Percentiles rank a stretch among this genome's conserved stretches.
Conservation (phyloP, 2,888 invertebrate genomes). For the Clanis bilineata region DNA sequence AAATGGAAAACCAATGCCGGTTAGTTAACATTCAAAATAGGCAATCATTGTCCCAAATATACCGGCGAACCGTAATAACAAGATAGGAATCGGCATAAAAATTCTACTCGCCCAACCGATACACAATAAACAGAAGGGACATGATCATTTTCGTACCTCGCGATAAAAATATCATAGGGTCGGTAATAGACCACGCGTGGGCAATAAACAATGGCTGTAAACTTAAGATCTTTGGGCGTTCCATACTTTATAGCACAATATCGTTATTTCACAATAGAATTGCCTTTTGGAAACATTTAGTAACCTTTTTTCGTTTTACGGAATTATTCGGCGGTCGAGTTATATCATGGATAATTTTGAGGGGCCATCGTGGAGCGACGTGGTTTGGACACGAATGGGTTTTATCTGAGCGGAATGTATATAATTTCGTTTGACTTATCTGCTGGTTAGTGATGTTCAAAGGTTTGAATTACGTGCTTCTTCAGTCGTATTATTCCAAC, state of each 20-base stretch:
- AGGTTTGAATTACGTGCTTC: background rate
- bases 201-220: conserved; percentile 55
- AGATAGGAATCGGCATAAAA: conserved; percentile 49
- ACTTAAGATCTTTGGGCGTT: conserved; percentile 41
- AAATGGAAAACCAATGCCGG: conserved; percentile 7
- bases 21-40: conserved; percentile 40
- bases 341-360: conserved; percentile 38
- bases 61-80: conserved; percentile 17
- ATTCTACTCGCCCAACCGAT: conserved; percentile 46
- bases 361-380: conserved; percentile 16
- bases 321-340: conserved; percentile 38
- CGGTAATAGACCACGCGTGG: conserved; percentile 47
- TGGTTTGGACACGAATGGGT: background rate
- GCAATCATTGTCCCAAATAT: conserved; percentile 29
- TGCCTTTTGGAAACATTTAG: conserved; percentile 48
- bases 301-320: conserved; percentile 32
- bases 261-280: conserved; percentile 59
- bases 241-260: conserved; percentile 55
- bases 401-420: background rate
- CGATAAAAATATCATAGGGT: conserved; percentile 56
- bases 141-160: conserved; percentile 48
- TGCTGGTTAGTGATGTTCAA: conserved; percentile 15
- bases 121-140: conserved; percentile 51
- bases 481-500: background rate
- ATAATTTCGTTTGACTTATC: conserved; percentile 6